These are phyloP conservation scores for Spea hammondii DNA, from an alignment of 2,797 vertebrate genomes.

Conservation along the genomic window DNA sequence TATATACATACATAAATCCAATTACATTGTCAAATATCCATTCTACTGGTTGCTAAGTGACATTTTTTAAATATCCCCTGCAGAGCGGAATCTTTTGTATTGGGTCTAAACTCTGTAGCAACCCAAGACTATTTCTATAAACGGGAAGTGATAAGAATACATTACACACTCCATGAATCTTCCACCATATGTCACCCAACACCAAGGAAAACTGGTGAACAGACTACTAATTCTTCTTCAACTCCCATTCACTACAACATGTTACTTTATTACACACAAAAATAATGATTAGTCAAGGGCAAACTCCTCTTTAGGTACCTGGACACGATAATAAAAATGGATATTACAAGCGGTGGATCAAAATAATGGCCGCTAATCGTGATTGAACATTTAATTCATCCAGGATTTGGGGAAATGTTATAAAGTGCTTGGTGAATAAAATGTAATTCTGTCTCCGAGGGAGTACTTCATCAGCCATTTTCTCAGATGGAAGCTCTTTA, in stretches of 20 bases:
- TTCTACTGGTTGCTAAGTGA: too few species aligned
- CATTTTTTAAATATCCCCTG: too few species aligned
- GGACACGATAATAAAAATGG: conserved; percentile 26
- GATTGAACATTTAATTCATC: conserved; percentile 32
- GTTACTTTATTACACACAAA: conserved; percentile 26
- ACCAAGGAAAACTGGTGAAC: too few species aligned
- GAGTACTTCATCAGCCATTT: conserved; percentile 19
- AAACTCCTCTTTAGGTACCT: conserved; percentile 4
- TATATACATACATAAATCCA: too few species aligned
- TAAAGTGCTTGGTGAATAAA: conserved; percentile 42
- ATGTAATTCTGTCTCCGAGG: conserved; percentile 15
- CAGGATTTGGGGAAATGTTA: conserved; percentile 32
- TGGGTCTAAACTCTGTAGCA: too few species aligned
- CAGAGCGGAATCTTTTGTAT: too few species aligned
- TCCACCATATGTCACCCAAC: too few species aligned
- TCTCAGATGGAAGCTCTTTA: conserved; percentile 20
- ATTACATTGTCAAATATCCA: too few species aligned
- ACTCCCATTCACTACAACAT: not conserved
- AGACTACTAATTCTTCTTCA: not conserved
- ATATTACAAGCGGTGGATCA: conserved; percentile 43
- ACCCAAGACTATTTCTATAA: too few species aligned
- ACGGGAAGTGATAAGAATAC: too few species aligned
- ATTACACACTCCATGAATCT: too few species aligned
- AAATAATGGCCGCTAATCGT: conserved; percentile 38
- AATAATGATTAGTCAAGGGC: conserved; percentile 19